Conservation (phyloP, 2,797 vertebrate species). For the Mus spretus region DNA sequence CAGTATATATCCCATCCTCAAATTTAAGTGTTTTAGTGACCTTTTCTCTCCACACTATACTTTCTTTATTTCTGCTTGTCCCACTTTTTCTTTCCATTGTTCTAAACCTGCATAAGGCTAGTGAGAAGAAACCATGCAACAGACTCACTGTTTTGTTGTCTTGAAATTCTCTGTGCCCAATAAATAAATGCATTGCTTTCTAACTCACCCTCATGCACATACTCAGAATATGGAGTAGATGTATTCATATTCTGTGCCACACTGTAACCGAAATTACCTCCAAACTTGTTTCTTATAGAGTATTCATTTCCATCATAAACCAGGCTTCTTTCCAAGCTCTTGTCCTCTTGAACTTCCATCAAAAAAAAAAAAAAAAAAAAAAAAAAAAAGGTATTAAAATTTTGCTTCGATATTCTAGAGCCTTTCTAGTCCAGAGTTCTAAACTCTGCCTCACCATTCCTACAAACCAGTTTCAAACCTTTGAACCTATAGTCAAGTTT, state of each 20-base stretch:
- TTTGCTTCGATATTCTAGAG: neutral
- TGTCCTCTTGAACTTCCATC: neutral
- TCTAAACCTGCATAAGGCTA: neutral
- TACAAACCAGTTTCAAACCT: neutral
- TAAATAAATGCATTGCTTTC: neutral
- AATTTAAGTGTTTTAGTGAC: neutral
- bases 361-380: no score
- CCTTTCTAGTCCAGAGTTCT: neutral
- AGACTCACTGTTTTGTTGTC: neutral
- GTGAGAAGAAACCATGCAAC: neutral
- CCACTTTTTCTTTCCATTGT: neutral
- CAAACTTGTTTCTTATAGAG: neutral
- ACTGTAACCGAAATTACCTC: neutral
- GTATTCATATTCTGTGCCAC: neutral
- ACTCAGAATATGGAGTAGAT: neutral
- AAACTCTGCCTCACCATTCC: neutral
- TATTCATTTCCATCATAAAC: neutral
- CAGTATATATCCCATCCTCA: neutral
- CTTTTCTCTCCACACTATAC: no score
- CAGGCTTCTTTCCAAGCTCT: neutral
- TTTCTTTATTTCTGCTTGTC: neutral
- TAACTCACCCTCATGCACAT: neutral
- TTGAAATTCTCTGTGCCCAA: neutral
- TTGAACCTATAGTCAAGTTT: neutral
- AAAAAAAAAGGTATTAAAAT: no score